phyloP scores from a whole-genome alignment of 2,797 vertebrate genomes.

The Oceanodroma leucorhoa region DNA sequence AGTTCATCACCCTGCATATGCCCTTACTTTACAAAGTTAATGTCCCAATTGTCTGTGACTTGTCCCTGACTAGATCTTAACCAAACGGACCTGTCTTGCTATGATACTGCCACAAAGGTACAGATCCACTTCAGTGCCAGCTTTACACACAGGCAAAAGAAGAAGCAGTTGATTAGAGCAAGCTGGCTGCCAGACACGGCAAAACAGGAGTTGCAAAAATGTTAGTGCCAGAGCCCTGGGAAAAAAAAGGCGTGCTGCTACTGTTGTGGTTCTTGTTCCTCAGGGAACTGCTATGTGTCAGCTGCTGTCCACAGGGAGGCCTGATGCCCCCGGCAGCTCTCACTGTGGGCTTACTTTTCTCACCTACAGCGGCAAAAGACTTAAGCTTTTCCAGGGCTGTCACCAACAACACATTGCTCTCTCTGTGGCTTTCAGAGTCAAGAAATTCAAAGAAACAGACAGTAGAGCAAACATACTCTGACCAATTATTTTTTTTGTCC shows the following conservation, averaged over 20 bases:
- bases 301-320: not conserved
- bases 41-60: not conserved
- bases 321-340: not conserved
- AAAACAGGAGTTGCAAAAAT: not conserved
- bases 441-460: not conserved
- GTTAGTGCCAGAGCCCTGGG: not conserved
- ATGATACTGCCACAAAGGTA: not conserved
- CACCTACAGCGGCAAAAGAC: not conserved
- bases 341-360: not conserved
- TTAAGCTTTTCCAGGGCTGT: not conserved
- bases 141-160: not conserved
- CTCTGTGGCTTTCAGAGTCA: not conserved
- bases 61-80: not conserved
- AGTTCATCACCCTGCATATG: not conserved
- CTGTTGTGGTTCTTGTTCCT: not conserved
- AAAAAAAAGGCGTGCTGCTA: not conserved
- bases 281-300: not conserved
- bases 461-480: not conserved
- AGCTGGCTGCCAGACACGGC: not conserved
- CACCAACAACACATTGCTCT: not conserved
- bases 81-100: not conserved
- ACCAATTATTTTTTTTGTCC: too few species aligned
- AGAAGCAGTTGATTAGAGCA: not conserved
- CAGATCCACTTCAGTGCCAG: not conserved
- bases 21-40: not conserved